Base-by-base conservation (phyloP, 2,888 invertebrate genomes). In the Crioceris asparagi region DNA sequence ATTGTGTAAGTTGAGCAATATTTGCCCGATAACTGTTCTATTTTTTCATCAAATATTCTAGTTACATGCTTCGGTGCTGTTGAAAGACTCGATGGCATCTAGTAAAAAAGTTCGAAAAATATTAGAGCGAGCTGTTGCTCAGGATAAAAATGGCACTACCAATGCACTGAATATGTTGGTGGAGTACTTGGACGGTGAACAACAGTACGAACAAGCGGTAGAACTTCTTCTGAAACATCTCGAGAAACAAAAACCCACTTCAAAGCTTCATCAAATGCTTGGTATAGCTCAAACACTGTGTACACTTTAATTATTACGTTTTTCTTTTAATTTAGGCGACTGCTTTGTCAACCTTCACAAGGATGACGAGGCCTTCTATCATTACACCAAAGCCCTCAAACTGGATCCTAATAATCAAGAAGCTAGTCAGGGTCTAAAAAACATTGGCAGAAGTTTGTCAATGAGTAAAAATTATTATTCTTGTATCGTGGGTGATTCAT, bases 1-100 rank as follows among this genome's bases (percentile, higher is more conserved):
- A 83, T 36, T 81, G 83, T 48, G 83, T 84, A 65, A 69, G 68
- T 41, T 21, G 10, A 21, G 21, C 21, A 7, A 21, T 21, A 21
- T 21, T 7, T 21, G 21, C 6, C 21, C 21, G 10, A 6, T 21
- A 21, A 21, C 6, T 10, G 10, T 21, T 21, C 6, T 15, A 18
- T 29, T 31, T 17, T 26, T 34, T 12, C 15, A 31, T 12, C 18
- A 18, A 25, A n/a, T 29, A 2, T 68, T 69, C 21, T 56, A 84
- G 83, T 66, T 86, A 45, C 81, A 83, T 55, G 84, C 83, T 0
- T 76, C 77, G 36, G 81, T 83, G 1, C 60, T 85, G 33, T 70
- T 79, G 48, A 77, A 79, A 53, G 83, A 83, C 62, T 71, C 75
- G 2, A 64, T 71, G 17, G 67, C 68, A 17, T 62, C 69, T 23